A percentile compares a stretch with the other conserved stretches of the same genome.
Evolutionary conservation across 2,888 invertebrate genomes (phyloP).

Genomic region (Scaptomyza polygonia): DNA sequence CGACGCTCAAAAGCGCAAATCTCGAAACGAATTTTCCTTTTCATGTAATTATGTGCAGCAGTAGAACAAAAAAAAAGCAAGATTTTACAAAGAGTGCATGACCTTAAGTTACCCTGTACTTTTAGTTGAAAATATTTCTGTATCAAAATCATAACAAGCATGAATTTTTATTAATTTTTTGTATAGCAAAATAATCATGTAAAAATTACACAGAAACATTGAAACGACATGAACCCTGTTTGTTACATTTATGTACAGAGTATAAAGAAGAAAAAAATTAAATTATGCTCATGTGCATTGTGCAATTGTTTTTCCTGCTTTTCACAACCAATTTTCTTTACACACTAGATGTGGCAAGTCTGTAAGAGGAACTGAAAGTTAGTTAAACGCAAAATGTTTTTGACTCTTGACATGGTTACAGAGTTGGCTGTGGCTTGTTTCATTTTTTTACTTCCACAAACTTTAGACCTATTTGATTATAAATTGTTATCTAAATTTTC

Average conservation of each 20-base stretch:
- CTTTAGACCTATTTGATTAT: neutral
- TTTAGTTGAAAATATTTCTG: neutral
- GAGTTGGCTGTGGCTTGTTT: constrained; percentile 14
- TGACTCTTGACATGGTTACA: constrained; percentile 16
- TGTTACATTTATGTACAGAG: neutral
- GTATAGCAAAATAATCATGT: neutral
- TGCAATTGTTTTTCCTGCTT: constrained; percentile 27
- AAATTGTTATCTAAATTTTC: constrained; percentile 8
- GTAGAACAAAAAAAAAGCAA: neutral
- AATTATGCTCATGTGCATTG: neutral
- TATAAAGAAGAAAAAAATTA: neutral
- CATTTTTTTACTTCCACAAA: neutral
- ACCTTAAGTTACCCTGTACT: constrained; percentile 14
- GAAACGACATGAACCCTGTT: too few relatives aligned
- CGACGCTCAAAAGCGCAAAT: constrained; percentile 70
- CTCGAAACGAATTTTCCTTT: constrained; percentile 74
- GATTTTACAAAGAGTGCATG: neutral
- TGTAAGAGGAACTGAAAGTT: neutral
- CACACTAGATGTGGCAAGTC: constrained; percentile 19
- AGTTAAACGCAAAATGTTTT: constrained; percentile 5
- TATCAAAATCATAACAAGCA: neutral
- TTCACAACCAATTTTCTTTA: constrained; percentile 12
- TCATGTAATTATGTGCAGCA: constrained; percentile 74
- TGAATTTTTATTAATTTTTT: too few relatives aligned
- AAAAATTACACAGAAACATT: neutral